Percentiles rank a stretch among this genome's conserved stretches.
Evolutionary conservation across 2,113 vertebrate species (phyloP).

Genomic region (Callospermophilus lateralis): DNA sequence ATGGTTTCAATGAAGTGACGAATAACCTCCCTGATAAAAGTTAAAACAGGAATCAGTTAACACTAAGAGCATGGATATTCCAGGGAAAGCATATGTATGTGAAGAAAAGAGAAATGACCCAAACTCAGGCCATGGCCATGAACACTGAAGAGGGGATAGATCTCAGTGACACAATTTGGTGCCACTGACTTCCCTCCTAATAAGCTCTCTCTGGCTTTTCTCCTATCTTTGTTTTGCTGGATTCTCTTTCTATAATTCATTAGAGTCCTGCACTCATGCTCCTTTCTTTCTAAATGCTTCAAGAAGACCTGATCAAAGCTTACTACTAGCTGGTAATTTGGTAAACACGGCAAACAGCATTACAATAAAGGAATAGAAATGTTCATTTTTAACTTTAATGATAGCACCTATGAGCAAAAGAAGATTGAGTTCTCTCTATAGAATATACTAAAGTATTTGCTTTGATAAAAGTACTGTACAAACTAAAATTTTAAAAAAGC

Average conservation of each 20-base stretch:
- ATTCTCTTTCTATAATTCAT: not conserved
- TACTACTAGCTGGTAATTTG: not conserved
- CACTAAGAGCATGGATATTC: not conserved
- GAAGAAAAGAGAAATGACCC: conserved; percentile 19
- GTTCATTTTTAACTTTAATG: conserved; percentile 17
- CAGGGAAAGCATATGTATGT: not conserved
- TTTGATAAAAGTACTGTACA: conserved; percentile 45
- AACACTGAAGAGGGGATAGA: not conserved
- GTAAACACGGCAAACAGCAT: not conserved
- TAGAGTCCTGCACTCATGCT: not conserved
- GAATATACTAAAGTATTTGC: conserved; percentile 3
- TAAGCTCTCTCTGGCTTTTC: not conserved
- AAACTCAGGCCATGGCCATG: not conserved
- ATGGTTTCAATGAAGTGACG: not conserved
- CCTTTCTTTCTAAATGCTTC: not conserved
- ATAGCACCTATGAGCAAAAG: not conserved
- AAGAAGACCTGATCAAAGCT: not conserved
- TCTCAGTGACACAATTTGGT: not conserved
- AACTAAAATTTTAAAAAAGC: conserved; percentile 14
- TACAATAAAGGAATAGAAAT: not conserved
- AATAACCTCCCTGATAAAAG: not conserved
- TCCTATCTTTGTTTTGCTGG: not conserved
- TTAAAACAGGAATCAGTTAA: not conserved
- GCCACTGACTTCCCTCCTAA: not conserved
- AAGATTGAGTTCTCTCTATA: not conserved